Evolutionary conservation across 1,140 invertebrate genomes (phyloP), one percentile per base, ranked within the genome.

Genomic region (Globodera rostochiensis): DNA sequence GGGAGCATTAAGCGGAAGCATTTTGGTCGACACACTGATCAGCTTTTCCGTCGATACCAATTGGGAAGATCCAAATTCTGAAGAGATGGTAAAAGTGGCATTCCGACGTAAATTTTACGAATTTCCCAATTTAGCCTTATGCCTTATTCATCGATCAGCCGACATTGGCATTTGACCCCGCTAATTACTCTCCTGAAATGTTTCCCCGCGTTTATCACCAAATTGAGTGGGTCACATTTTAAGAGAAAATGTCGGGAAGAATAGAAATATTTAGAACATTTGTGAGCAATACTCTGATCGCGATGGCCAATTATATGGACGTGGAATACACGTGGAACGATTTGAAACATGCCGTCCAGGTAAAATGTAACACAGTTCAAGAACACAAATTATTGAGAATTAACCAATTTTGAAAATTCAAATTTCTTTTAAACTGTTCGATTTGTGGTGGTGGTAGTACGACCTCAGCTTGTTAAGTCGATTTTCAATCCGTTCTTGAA

Each of bases 41-140:
- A n/a, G 67, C n/a, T 73, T 49, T 13, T 79, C 53, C 47, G 50
- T 79, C 15, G 64, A 60, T 5, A 79, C 69, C 74, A 79, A 79
- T 45, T 77, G 73, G 73, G 74, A 79, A 49, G 78, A 79, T 50
- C 78, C 78, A 79, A 49, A 11, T 9, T 67, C 49, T 5, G 46
- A 13, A 11, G 46, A 21, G 67, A 45, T 57, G 25, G 47, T 25
- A 77, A 57, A 47, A 11, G 50, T 19, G 11, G n/a, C 3, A 46
- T 46, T 36, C 36, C 2, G 71, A 73, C 19, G 21, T 15, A n/a
- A 73, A 73, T 15, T 2, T 13, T 21, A 66, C 13, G 60, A 13
- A 66, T 53, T 73, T 73, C 13, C 13, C 19, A 45, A 13, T 57
- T 19, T 21, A 53, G 57, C 76, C 76, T 13, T 77, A 77, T 66